Evolutionary conservation across 2,797 vertebrate genomes (phyloP), one percentile per base, ranked within the genome.

Genomic region (Gymnoscopelus microlampas): DNA sequence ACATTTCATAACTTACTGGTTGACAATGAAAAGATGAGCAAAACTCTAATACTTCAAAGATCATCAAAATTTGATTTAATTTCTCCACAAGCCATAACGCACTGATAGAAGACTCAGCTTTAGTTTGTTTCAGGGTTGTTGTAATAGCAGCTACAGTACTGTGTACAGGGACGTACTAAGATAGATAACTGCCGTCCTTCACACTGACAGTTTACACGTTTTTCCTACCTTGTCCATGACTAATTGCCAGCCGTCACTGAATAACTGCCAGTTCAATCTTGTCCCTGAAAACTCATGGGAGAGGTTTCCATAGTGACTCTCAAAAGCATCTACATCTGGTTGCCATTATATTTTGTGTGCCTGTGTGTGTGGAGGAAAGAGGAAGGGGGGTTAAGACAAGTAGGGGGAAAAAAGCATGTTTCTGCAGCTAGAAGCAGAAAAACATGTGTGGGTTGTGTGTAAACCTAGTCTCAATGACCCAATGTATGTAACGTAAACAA

Each of bases 241-340:
- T 67, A 47, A 57, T 14, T 59, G 15, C 60, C 72, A 63, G 54
- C 47, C 26, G 4, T 69, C 24, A 50, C 53, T 19, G 44, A 71
- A 85, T 76, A 58, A 74, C 74, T 81, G 72, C 53, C 76, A 77
- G 82, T 72, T 15, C 60, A 77, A 2, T 60, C 2, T 0, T 63
- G 13, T 13, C 11, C 74, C 81, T 70, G 62, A 66, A 71, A 59
- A 29, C 62, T 44, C 39, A 44, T 44, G 39, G 39, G 2, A 44
- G 39, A 44, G 62, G 88, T 91, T 83, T 82, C 84, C 13, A 54
- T 90, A 80, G 86, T 81, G 86, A 89, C 47, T 68, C 84, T 35
- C 66, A 80, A 92, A 81, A 88, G 91, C 86, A 87, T 78, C 77
- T 79, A 92, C 93, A 94, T 94, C 92, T 94, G 93, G 92, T 92